Evolutionary conservation across 1,140 invertebrate genomes (phyloP), one percentile per base, ranked within the genome.

Genomic region (Drusus annulatus): DNA sequence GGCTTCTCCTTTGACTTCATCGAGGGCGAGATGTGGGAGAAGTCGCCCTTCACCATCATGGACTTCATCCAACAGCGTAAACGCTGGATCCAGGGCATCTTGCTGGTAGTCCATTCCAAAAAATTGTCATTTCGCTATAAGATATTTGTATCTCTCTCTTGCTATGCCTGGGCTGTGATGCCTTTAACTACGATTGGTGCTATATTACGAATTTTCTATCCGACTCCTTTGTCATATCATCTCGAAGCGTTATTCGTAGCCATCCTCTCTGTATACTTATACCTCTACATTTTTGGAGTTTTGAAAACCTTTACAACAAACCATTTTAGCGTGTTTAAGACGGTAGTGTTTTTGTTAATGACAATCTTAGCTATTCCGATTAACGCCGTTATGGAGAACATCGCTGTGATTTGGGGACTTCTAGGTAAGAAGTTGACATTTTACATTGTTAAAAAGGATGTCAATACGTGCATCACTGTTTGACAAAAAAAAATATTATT

Each of bases 11-110:
- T 98, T 86, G 96, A 97, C 85, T 98, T 98, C 88, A 93, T 98
- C 81, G 96, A 98, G 86, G 97, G 98, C n/a, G 97, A 98, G 89
- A 98, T 98, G 97, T 97, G 96, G 94, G 97, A 99, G 87, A 98
- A 99, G 86, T 98, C 96, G 19, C 98, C 98, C 6, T 99, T 99
- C 86, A 97, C 96, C 0, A 88, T 98, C 1, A 94, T 94, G 91
- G 98, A 99, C 87, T 98, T 98, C 86, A 92, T 99, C 54, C 96
- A 98, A 86, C 98, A 99, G 87, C 91, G 98, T 69, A 98, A 98
- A 87, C 92, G 98, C 51, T 99, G 98, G 98, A 91, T 99, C 63
- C 96, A 98, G 90, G 98, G 98, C 84, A 99, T 99, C 82, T 93
- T 96, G 21, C 91, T 99, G 79, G 97, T 98, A 1, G 96, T 98